Conservation (phyloP, 2,888 invertebrate genomes). For the Deilephila elpenor region DNA sequence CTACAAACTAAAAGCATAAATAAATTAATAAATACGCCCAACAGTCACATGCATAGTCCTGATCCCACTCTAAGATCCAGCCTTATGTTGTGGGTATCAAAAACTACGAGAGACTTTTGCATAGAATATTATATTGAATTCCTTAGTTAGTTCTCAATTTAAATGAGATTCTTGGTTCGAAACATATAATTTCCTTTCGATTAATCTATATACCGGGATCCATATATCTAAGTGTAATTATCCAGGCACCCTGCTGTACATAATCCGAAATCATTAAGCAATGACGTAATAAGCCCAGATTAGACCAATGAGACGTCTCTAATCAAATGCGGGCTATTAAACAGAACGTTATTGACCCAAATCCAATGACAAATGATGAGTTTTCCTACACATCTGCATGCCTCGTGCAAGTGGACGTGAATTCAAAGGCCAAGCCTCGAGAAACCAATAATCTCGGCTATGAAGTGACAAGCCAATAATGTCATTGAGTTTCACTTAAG, state of each 20-base stretch:
- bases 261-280: neutral
- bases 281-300: neutral
- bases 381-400: neutral
- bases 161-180: too few relatives aligned
- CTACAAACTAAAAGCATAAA: too few relatives aligned
- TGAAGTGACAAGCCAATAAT: slow-evolving; percentile 21
- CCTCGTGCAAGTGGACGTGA: neutral
- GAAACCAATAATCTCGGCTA: slow-evolving; percentile 30
- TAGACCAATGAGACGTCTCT: neutral
- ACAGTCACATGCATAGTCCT: too few relatives aligned
- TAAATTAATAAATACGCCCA: too few relatives aligned
- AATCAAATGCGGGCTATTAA: neutral
- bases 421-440: slow-evolving; percentile 15
- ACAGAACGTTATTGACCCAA: slow-evolving; percentile 7
- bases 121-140: too few relatives aligned
- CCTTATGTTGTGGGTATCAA: too few relatives aligned
- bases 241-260: neutral
- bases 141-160: too few relatives aligned
- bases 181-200: too few relatives aligned
- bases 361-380: slow-evolving; percentile 5
- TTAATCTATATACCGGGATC: too few relatives aligned
- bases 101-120: too few relatives aligned
- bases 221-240: too few relatives aligned
- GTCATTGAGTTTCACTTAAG: neutral
- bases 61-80: too few relatives aligned